phyloP scores from a whole-genome alignment of 1,140 invertebrate genomes.

The Drosophila guanche region DNA sequence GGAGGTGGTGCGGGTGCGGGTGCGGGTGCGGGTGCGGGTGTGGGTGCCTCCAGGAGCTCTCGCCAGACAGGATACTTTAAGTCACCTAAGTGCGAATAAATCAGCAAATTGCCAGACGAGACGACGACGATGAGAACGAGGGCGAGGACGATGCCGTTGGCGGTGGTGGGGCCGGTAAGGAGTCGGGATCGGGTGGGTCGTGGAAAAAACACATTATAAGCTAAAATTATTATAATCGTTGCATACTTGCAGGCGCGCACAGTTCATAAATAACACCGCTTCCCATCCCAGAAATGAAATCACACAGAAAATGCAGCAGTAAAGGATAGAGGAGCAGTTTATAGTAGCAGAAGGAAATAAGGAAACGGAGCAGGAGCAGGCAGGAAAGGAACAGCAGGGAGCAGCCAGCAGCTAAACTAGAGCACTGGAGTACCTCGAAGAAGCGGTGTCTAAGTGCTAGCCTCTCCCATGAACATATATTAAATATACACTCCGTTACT shows the following conservation, averaged over 20 bases:
- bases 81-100: slow-evolving; percentile 72
- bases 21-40: too few relatives aligned
- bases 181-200: slow-evolving; percentile 5
- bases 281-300: slow-evolving; percentile 35
- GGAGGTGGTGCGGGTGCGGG: not conserved
- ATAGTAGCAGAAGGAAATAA: too few relatives aligned
- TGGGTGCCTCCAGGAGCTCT: not conserved
- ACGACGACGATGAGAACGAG: slow-evolving; percentile 4
- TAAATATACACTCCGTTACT: too few relatives aligned
- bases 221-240: slow-evolving; percentile 74
- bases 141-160: not conserved
- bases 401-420: too few relatives aligned
- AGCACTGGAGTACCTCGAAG: too few relatives aligned
- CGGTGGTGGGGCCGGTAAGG: too few relatives aligned
- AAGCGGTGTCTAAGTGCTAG: too few relatives aligned
- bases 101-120: slow-evolving; percentile 63
- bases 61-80: slow-evolving; percentile 60
- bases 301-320: slow-evolving; percentile 23
- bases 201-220: slow-evolving; percentile 68
- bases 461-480: too few relatives aligned
- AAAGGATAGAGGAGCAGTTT: slow-evolving; percentile 3
- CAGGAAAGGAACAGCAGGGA: too few relatives aligned
- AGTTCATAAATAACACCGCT: slow-evolving; percentile 64
- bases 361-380: too few relatives aligned
- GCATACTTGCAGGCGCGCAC: slow-evolving; percentile 63